These are phyloP conservation scores for Irena cyanogastra DNA, from an alignment of 2,113 vertebrate species.

Conservation along the genomic window DNA sequence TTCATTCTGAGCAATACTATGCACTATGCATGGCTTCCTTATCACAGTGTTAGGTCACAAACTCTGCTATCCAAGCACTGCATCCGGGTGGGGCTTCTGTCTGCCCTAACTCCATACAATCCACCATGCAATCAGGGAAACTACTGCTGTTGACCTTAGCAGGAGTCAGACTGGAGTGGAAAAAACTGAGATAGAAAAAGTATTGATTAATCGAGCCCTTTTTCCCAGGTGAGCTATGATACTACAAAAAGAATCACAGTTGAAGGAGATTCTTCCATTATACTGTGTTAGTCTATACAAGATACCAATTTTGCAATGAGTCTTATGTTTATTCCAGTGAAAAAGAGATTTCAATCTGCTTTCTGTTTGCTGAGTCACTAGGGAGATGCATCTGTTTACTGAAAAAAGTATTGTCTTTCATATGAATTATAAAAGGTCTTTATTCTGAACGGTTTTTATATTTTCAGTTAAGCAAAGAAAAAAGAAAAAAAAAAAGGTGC, in stretches of 20 bases:
- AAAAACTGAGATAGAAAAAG: not conserved
- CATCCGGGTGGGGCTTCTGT: not conserved
- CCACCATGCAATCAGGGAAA: not conserved
- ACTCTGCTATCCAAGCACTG: fast-evolving
- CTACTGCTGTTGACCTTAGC: not conserved
- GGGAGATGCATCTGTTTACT: not conserved
- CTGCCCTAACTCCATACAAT: not conserved
- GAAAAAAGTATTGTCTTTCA: not conserved
- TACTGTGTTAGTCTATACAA: not conserved
- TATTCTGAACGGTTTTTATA: not conserved
- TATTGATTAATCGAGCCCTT: not conserved
- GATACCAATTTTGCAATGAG: not conserved
- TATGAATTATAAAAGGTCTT: not conserved
- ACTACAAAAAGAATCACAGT: not conserved
- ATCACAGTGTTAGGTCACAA: not conserved
- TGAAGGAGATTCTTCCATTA: not conserved
- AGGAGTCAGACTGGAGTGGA: not conserved
- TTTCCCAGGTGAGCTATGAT: not conserved
- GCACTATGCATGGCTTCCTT: not conserved
- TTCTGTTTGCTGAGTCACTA: not conserved
- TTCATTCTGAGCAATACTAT: not conserved
- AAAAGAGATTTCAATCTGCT: not conserved
- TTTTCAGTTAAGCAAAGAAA: not conserved
- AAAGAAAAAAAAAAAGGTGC: not conserved
- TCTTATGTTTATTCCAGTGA: not conserved